Evolutionary conservation across 2,113 vertebrate genomes (phyloP).

Genomic region (Chiloscyllium plagiosum): DNA sequence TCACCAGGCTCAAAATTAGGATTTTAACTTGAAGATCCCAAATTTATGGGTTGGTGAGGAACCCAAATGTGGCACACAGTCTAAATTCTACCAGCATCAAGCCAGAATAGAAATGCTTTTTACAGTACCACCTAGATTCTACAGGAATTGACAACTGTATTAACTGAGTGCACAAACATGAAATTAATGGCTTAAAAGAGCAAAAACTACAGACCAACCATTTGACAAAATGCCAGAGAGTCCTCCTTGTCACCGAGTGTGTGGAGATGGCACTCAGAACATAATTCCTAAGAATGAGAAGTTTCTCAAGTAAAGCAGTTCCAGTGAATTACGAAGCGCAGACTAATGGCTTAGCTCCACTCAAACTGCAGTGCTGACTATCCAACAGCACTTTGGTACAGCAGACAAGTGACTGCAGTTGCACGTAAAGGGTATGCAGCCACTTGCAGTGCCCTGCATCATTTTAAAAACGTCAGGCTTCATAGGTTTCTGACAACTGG

Average conservation of each 20-base stretch:
- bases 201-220: background rate
- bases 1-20: background rate
- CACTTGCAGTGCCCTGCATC: background rate
- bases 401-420: background rate
- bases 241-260: background rate
- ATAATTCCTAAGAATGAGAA: background rate
- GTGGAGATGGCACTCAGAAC: background rate
- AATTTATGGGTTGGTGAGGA: background rate
- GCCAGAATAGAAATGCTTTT: background rate
- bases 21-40: background rate
- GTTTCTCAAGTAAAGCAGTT: background rate
- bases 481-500: background rate
- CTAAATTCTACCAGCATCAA: slow-evolving; percentile 18
- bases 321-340: background rate
- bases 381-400: background rate
- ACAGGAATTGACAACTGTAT: background rate
- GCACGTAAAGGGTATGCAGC: background rate
- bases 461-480: background rate
- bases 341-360: background rate
- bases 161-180: background rate
- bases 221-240: too few species aligned
- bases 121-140: background rate
- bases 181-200: background rate
- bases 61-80: background rate
- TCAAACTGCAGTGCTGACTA: background rate